A percentile compares a stretch with the other conserved stretches of the same genome.
phyloP scores from a whole-genome alignment of 2,888 invertebrate species.

The Tetragonisca angustula region DNA sequence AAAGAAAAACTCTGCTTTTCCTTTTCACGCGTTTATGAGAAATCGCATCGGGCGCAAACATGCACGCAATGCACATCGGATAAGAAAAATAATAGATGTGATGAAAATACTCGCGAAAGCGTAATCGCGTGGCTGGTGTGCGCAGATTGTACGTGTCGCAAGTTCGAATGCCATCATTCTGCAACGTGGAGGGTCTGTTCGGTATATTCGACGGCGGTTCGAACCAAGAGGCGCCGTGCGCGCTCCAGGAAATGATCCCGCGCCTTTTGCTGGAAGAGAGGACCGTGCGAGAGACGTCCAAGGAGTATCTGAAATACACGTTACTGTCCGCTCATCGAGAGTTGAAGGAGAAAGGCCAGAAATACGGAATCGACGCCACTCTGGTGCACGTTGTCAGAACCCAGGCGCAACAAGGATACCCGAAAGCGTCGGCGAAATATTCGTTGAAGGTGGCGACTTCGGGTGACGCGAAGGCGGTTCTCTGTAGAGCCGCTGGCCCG shows the following conservation, averaged over 20 bases:
- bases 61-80: no score
- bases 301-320: constrained; percentile 94
- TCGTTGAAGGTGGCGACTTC: constrained; percentile 90
- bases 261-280: constrained; percentile 92
- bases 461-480: constrained; percentile 91
- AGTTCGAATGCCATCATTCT: constrained; percentile 91
- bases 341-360: constrained; percentile 90
- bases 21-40: no score
- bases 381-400: constrained; percentile 90
- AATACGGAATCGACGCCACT: constrained; percentile 90
- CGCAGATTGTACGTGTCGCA: constrained; percentile 90
- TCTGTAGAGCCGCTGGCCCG: constrained; percentile 89
- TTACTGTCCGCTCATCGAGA: constrained; percentile 92
- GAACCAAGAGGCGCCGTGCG: constrained; percentile 89
- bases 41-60: no score
- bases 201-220: constrained; percentile 93
- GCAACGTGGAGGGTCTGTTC: constrained; percentile 92
- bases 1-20: no score
- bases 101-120: background rate
- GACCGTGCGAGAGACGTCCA: constrained; percentile 91
- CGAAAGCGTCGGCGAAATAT: constrained; percentile 87
- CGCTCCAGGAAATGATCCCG: constrained; percentile 90
- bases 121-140: background rate
- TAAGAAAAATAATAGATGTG: no score
- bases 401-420: constrained; percentile 86